phyloP scores from a whole-genome alignment of 1,140 invertebrate species.

The Planococcus citri region DNA sequence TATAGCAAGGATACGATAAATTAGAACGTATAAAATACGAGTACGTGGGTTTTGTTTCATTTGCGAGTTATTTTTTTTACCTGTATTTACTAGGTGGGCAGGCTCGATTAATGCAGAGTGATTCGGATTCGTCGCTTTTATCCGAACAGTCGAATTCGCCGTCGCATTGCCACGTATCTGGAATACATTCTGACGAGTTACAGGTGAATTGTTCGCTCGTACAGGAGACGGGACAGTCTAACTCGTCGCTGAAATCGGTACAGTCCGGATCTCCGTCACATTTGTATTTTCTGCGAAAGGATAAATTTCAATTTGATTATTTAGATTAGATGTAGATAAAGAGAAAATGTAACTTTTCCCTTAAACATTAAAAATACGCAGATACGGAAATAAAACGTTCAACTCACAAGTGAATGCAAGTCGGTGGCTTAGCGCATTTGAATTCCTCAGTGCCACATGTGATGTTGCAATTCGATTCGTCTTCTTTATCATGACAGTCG shows the following conservation, averaged over 20 bases:
- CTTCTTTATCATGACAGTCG: constrained; percentile 48
- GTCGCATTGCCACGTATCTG: constrained; percentile 50
- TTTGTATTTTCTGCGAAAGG: constrained; percentile 39
- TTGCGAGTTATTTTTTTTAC: no score
- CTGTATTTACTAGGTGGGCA: constrained; percentile 32
- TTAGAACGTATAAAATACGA: constrained; percentile 35
- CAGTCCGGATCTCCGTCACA: constrained; percentile 52
- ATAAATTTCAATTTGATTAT: constrained; percentile 21
- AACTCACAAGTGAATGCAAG: constrained; percentile 41
- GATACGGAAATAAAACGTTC: constrained; percentile 14
- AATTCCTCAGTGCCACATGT: constrained; percentile 39
- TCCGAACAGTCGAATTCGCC: constrained; percentile 56
- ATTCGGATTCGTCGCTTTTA: constrained; percentile 47
- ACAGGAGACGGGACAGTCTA: constrained; percentile 35
- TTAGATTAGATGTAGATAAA: neutral
- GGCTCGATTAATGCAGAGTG: constrained; percentile 30
- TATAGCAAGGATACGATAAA: constrained; percentile 32
- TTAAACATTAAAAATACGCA: neutral
- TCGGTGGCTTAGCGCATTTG: constrained; percentile 41
- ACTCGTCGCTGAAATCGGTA: constrained; percentile 46
- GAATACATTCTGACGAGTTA: constrained; percentile 40
- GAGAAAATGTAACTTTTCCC: neutral
- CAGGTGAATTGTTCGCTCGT: constrained; percentile 27
- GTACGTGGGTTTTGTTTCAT: constrained; percentile 31
- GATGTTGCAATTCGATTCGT: constrained; percentile 44